Evolutionary conservation across 2,888 invertebrate species (phyloP), one percentile per base, ranked within the genome.

Genomic region (Pachliopta kotzebuea): DNA sequence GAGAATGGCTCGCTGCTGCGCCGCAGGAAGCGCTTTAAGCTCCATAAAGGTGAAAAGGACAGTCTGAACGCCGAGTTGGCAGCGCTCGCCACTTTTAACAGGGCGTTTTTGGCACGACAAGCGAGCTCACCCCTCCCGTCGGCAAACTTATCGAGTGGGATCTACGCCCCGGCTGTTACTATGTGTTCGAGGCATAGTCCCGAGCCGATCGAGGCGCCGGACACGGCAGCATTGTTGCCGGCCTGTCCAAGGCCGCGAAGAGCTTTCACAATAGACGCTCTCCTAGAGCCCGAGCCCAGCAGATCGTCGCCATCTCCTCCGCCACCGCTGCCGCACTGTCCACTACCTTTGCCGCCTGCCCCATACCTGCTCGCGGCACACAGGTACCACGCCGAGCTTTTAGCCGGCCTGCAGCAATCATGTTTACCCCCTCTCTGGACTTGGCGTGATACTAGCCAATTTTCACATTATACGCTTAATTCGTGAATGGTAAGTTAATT

Each of bases 221-320:
- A 88, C 18, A 74, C 79, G 1, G 68, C 87, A 20, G 77, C 87
- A 66, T 87, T 90, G 42, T 79, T 86, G 76, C 56, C 89, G 69
- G 84, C 86, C 0, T 80, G 84, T 2, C 88, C 89, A 67, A 73
- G 91, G 58, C 88, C 87, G n/a, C 83, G 84, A 49, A 91, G 96
- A 65, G 93, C 97, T 9, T 98, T 98, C 77, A 97, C 97, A 49
- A 98, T 98, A 73, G 97, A 97, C 76, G 97, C 96, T 72, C 92
- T 98, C 69, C 95, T 98, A 69, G 96, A 96, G 60, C 96, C 96
- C 0, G 94, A 94, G 71, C 92, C 91, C 18, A 86, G 84, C 69
- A 86, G 85, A 60, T 84, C 91, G 18, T 89, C 93, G 31, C 88
- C 90, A 6, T 85, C 86, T 52, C 81, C 81, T 89, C 93, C 96